phyloP scores from a whole-genome alignment of 2,888 invertebrate genomes.

The Cactoblastis cactorum region DNA sequence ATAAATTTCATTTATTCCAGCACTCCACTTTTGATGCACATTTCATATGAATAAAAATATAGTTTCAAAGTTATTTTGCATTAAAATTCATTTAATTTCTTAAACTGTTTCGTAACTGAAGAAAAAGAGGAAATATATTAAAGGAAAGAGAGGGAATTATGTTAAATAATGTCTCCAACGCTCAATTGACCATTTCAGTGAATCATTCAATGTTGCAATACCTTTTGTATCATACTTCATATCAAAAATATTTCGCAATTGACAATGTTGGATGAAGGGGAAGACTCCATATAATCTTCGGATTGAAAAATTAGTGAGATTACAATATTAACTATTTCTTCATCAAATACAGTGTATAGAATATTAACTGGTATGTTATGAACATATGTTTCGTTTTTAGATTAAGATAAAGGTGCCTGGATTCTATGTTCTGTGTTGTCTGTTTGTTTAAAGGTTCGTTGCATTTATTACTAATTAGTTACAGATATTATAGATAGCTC shows the following conservation, averaged over 20 bases:
- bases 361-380: neutral
- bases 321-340: neutral
- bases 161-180: neutral
- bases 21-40: constrained; percentile 13
- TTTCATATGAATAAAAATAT: neutral
- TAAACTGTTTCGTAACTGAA: too few relatives aligned
- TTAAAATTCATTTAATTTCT: too few relatives aligned
- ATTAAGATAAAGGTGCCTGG: constrained; percentile 69
- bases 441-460: constrained; percentile 30
- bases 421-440: constrained; percentile 40
- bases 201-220: neutral
- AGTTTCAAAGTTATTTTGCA: constrained; percentile 9
- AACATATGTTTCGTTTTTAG: constrained; percentile 34
- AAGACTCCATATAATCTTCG: constrained; percentile 21
- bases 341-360: neutral
- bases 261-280: neutral
- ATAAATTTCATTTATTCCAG: neutral
- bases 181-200: constrained; percentile 15
- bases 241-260: constrained; percentile 19
- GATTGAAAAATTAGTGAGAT: constrained; percentile 37
- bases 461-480: constrained; percentile 40
- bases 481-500: constrained; percentile 24
- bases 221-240: neutral
- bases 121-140: constrained; percentile 12
- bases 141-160: constrained; percentile 7